Conservation (phyloP, 2,113 vertebrate genomes). For the Tringa solitaria region DNA sequence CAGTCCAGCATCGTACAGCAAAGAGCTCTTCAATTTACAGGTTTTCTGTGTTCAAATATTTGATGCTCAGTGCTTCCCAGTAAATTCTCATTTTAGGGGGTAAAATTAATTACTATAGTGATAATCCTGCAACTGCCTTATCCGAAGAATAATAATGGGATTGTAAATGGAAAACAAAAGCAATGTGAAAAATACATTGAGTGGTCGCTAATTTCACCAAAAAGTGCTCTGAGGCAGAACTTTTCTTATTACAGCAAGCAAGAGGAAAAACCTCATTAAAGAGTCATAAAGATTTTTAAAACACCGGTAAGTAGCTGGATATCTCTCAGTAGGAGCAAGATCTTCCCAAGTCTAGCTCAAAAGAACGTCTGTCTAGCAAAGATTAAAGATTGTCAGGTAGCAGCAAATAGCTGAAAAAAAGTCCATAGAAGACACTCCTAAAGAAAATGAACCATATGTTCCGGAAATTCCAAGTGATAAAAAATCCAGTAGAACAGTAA, state of each 20-base stretch:
- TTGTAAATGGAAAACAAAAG: background rate
- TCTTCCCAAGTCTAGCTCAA: background rate
- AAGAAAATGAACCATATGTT: background rate
- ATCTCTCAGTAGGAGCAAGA: background rate
- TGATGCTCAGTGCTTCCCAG: background rate
- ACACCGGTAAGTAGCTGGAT: background rate
- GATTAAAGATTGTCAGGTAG: background rate
- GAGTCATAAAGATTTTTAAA: background rate
- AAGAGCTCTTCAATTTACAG: background rate
- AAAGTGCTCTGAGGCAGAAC: background rate
- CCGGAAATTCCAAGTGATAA: background rate
- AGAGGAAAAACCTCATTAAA: background rate
- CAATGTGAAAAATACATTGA: background rate
- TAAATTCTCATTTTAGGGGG: background rate
- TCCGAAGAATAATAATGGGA: background rate
- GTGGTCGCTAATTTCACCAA: background rate
- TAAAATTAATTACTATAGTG: background rate
- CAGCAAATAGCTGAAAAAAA: background rate
- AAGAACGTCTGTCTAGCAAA: background rate
- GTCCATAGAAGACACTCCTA: background rate
- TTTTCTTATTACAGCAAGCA: background rate
- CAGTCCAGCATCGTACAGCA: fast-evolving
- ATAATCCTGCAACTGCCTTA: background rate
- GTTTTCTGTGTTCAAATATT: background rate
- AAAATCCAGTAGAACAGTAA: background rate